Evolutionary conservation across 2,113 vertebrate species (phyloP), one percentile per base, ranked within the genome.

Genomic region (Elaphurus davidianus): DNA sequence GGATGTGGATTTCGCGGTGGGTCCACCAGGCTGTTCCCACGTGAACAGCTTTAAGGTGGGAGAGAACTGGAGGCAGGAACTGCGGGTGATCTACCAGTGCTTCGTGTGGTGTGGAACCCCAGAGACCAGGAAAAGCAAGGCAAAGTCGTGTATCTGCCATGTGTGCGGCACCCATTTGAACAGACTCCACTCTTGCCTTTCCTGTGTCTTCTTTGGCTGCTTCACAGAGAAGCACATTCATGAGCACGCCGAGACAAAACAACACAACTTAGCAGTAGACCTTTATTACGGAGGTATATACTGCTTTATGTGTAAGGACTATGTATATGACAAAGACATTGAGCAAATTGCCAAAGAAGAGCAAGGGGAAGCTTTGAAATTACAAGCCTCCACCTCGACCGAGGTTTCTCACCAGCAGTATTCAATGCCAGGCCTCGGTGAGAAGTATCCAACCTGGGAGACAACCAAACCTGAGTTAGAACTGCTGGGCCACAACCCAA

Each of bases 221-320:
- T 99, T 99, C 98, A 99, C 99, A 90, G 99, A 99, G 99, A 99
- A 99, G 98, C 99, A 99, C 99, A 99, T 99, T 98, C 99, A 99
- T 98, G 99, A 99, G 98, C 99, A 99, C 99, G 99, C 99, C 25
- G 99, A 99, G 99, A 99, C 99, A 98, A 99, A 99, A 98, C 99
- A 99, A 98, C 99, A 99, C 99, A 99, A 99, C 98, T 99, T 99
- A 99, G 99, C 98, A 1, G 96, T 98, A 89, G 98, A 98, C 93
- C 98, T 98, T 91, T 98, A 98, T 52, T 98, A 98, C 5, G 98
- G 98, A 95, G 96, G 98, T 40, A 97, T 98, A 47, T 98, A 98
- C 93, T 98, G 98, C 86, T 98, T 98, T 85, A 98, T 98, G 98
- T 98, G 98, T 96, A 98, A 98, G 97, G 98, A 98, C 89, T 98